Conservation (phyloP, 2,888 invertebrate genomes). For the Pardosa pseudoannulata region DNA sequence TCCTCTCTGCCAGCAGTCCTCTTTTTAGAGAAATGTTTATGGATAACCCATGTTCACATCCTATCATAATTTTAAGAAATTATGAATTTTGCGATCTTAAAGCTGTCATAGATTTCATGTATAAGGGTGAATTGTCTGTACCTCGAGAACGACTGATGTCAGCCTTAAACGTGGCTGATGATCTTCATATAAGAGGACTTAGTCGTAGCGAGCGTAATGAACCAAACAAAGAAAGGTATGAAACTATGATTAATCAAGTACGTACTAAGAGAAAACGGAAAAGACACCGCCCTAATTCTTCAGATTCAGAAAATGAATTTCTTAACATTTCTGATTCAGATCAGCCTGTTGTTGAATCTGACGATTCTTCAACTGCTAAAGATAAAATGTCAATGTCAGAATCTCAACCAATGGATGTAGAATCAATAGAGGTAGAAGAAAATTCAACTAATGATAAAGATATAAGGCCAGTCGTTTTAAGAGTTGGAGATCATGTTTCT, state of each 20-base stretch:
- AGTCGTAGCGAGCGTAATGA: neutral
- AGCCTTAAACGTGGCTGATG: neutral
- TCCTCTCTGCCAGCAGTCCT: neutral
- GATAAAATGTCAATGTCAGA: neutral
- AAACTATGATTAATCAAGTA: neutral
- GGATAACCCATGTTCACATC: neutral
- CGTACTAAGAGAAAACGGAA: neutral
- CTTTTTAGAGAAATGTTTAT: neutral
- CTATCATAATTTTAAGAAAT: neutral
- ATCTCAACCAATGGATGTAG: neutral
- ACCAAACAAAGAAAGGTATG: neutral
- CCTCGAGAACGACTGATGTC: neutral
- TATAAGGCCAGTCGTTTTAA: neutral
- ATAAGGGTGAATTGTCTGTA: constrained; percentile 15
- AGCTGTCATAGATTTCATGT: constrained; percentile 1
- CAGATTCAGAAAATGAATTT: neutral
- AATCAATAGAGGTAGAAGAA: too few relatives aligned
- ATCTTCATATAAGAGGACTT: constrained; percentile 3
- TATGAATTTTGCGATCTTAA: constrained; percentile 3
- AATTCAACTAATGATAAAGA: neutral
- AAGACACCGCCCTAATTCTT: neutral
- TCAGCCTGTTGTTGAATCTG: neutral
- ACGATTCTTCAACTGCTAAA: neutral
- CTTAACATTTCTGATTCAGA: neutral
- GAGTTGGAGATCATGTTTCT: neutral